Evolutionary conservation across 2,113 vertebrate genomes (phyloP).

Genomic region (Bolborhynchus lineola): DNA sequence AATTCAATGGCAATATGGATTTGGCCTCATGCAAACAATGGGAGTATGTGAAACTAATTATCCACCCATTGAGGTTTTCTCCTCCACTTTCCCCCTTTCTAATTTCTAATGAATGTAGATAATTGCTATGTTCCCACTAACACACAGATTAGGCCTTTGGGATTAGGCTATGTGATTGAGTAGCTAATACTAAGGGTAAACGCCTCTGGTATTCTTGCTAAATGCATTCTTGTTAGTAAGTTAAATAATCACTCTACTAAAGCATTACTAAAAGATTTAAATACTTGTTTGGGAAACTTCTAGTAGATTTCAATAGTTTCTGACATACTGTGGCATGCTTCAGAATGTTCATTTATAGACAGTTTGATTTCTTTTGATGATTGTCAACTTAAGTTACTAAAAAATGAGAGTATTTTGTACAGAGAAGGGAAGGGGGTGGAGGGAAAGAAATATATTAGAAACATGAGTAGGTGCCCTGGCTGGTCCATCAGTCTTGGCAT

Average conservation of each 20-base stretch:
- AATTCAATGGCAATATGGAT: slow-evolving; percentile 52
- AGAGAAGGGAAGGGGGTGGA: not conserved
- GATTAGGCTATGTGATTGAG: slow-evolving; percentile 62
- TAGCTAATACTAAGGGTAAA: slow-evolving; percentile 72
- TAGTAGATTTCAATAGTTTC: slow-evolving; percentile 70
- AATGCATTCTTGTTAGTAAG: slow-evolving; percentile 63
- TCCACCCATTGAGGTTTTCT: slow-evolving; percentile 56
- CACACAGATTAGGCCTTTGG: slow-evolving; percentile 59
- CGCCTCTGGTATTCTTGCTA: slow-evolving; percentile 51
- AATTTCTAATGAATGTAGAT: slow-evolving; percentile 65
- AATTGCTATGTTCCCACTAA: slow-evolving; percentile 69
- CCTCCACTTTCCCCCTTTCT: not conserved
- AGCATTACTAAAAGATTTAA: slow-evolving; percentile 64
- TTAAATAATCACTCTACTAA: slow-evolving; percentile 58
- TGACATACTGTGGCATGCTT: slow-evolving; percentile 69
- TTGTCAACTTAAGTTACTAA: slow-evolving; percentile 75
- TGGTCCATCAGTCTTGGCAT: slow-evolving; percentile 73
- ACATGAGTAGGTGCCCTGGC: slow-evolving; percentile 70
- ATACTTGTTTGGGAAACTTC: slow-evolving; percentile 29
- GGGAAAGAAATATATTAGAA: slow-evolving; percentile 63
- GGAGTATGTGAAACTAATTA: slow-evolving; percentile 70
- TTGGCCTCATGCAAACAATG: slow-evolving; percentile 50
- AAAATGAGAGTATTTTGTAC: slow-evolving; percentile 67
- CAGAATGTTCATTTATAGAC: slow-evolving; percentile 62
- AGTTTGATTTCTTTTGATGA: slow-evolving; percentile 76